Percentiles rank a stretch among this genome's conserved stretches.
Conservation (phyloP, 2,113 vertebrate species). For the Myrmophylax atrothorax region DNA sequence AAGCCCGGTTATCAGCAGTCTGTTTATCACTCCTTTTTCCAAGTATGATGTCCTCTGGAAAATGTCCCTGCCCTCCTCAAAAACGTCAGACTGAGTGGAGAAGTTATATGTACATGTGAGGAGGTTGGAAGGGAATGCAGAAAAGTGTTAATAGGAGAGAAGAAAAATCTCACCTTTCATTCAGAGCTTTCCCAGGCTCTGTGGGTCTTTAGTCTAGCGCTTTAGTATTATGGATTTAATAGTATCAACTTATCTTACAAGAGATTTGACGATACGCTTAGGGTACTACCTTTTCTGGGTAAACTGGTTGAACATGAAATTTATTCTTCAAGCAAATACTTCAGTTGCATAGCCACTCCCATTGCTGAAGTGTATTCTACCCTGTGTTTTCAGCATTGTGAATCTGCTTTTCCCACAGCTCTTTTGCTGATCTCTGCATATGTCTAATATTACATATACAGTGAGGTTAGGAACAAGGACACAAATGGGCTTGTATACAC, state of each 20-base stretch:
- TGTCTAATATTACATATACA: neutral
- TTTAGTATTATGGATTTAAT: constrained; percentile 14
- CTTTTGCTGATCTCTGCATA: constrained; percentile 44
- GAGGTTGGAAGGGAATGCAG: neutral
- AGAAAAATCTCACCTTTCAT: neutral
- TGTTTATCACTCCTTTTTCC: neutral
- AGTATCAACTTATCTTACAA: constrained; percentile 42
- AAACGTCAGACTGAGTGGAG: neutral
- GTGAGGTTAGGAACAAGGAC: constrained; percentile 15
- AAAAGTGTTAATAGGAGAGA: neutral
- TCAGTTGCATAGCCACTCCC: constrained; percentile 41
- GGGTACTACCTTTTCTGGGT: constrained; percentile 53
- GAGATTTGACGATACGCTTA: constrained; percentile 11
- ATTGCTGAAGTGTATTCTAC: neutral
- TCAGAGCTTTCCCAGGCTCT: neutral
- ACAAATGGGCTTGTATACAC: neutral
- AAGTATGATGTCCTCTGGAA: neutral
- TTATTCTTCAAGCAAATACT: constrained; percentile 29
- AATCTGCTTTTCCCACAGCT: constrained; percentile 56
- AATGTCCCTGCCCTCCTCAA: neutral
- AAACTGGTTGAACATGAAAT: constrained; percentile 64
- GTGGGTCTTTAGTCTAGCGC: neutral
- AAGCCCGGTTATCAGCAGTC: neutral
- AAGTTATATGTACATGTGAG: fast-evolving
- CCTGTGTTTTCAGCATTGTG: constrained; percentile 9